Evolutionary conservation across 2,797 vertebrate genomes (phyloP), one percentile per base, ranked within the genome.

Genomic region (Galago senegalensis): DNA sequence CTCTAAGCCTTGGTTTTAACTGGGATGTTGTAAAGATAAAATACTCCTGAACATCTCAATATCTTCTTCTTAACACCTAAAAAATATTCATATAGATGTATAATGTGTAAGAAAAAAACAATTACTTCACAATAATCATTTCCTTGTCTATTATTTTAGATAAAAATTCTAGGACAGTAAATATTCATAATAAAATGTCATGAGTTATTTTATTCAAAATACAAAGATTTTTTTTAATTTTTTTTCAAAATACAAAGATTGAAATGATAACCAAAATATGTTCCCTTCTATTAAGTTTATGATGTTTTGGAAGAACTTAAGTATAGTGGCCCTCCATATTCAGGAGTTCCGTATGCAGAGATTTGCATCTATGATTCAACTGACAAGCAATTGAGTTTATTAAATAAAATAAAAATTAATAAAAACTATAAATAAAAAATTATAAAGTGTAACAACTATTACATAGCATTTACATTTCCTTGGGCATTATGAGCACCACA

Each of bases 1-100:
- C 58, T 89, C 13, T 65, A n/a, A 89, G 70, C 27, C 63, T 93
- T 76, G 16, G 18, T 73, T 96, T 87, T 87, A 93, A 91, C 21
- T 93, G 56, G 46, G 31, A 67, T n/a, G n/a, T 67, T 93, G 56
- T 34, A 60, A 29, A 37, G 58, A 61, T 92, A 43, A 92, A 92
- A 77, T 53, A 29, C 7, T 86, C 23, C 76, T 80, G 72, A 85
- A 76, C 63, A 58, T 56, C 43, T 67, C 76, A 88, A 76, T n/a
- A 11, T 9, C 58, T 27, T 46, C 40, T 91, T 88, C 16, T 14
- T 53, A 83, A 75, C 5, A 92, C 0, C 72, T 76, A 46, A 86
- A 82, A 92, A 89, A 91, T 53, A 43, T 18, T 16, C 25, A 60
- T n/a, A 0, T 43, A 82, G 37, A 40, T 31, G 53, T 14, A 89